Base-by-base conservation (phyloP, 2,797 vertebrate genomes). In the Pipistrellus kuhlii region DNA sequence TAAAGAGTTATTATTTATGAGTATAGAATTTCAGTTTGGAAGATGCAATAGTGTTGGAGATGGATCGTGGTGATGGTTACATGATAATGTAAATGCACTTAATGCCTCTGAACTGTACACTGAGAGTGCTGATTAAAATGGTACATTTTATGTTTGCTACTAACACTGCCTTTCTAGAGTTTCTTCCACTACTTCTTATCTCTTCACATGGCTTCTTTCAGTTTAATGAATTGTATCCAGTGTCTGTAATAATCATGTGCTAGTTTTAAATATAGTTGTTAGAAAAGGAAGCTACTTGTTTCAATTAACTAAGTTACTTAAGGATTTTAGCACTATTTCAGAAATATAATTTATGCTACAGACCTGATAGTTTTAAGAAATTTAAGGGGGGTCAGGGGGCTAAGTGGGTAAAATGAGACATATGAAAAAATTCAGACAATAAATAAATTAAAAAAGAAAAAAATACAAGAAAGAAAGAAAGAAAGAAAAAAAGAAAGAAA, bases 261-360 rank as follows among this genome's bases (percentile, higher is more conserved):
- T 76, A 85, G 2, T 27, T 80, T 41, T 75, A 62, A 44, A 35
- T 15, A 35, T 35, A 91, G 38, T 80, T 18, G 71, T 35, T 73
- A 84, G 35, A 55, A 91, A 85, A 87, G 32, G 21, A 93, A 91
- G 3, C 15, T 44, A 66, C 46, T 59, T 88, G 6, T 69, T 85
- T 92, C 5, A 75, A 13, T 44, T 66, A 78, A 27, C 30, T 2
- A 88, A 80, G 23, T 96, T 98, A 27, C 44, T 97, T 27, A 87
- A 90, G 95, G 89, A 95, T 97, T 97, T 95, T 41, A 30, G 95
- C 97, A 95, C 68, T 72, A 89, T 92, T 96, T 85, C 20, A 85
- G 75, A 96, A 96, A 94, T 30, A 96, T 69, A 92, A 96, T 94
- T 96, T 93, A 48, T n/a, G 18, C 93, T 91, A 89, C 64, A 93